Evolutionary conservation across 2,888 invertebrate species (phyloP), one percentile per base, ranked within the genome.

Genomic region (Pinctada fucata): DNA sequence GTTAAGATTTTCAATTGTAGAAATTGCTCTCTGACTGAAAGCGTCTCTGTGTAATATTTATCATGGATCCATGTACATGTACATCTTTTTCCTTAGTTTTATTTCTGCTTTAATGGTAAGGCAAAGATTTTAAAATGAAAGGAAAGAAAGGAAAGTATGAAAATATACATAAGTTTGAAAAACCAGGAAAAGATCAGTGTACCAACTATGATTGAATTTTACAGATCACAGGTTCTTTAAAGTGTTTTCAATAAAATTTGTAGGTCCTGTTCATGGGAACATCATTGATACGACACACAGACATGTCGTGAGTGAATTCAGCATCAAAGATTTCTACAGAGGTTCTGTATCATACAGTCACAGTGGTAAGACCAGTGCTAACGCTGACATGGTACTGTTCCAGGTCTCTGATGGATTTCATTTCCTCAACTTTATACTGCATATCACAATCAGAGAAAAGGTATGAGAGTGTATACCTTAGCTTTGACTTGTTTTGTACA

Each of bases 291-390:
- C 66, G n/a, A 69, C 71, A 8, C 67, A 71, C 5, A 71, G 81
- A 2, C 72, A 74, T 0, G 71, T 82, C 48, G 81, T 89, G 4
- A 79, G 79, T 48, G 75, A 76, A 2, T 89, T 90, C 82, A 83
- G 85, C n/a, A 79, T 89, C n/a, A 76, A 80, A 50, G 87, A 88
- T 52, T 82, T 89, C n/a, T 79, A 80, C 63, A 73, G 82, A 8
- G 86, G 86, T n/a, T 79, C 82, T n/a, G 79, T 90, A 13, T 85
- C 84, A 8, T 90, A 89, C 81, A 75, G 80, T 74, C 88, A 89
- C 73, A 79, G 85, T 78, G 81, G 81, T 3, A 73, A 80, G 8
- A 82, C 76, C 45, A 81, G 76, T 5, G 75, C 78, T 2, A 82
- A 76, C 3, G 72, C 78, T 16, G 90, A 90, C 78, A 78, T 83